Conservation (phyloP, 1,140 invertebrate genomes). For the Episyrphus balteatus region DNA sequence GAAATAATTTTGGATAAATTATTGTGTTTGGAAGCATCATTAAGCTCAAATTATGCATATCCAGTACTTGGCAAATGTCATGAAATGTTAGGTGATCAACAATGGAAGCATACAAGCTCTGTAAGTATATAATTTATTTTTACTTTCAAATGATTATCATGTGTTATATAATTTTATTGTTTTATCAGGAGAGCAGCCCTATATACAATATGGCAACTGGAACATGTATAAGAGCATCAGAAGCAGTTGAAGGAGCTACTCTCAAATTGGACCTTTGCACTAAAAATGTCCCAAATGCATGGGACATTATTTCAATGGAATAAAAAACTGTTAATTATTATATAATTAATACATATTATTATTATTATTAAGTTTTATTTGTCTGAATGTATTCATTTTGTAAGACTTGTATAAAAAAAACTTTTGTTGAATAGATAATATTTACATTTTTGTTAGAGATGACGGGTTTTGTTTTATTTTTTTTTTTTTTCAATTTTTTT, state of each 20-base stretch:
- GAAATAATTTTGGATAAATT: constrained; percentile 78
- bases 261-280: constrained; percentile 63
- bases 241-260: constrained; percentile 40
- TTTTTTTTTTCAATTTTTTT: no score
- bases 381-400: no score
- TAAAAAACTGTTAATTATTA: no score
- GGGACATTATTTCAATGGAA: constrained; percentile 51
- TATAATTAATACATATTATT: no score
- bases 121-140: constrained; percentile 37
- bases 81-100: constrained; percentile 78
- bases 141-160: constrained; percentile 27
- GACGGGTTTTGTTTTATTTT: no score
- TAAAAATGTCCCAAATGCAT: constrained; percentile 47
- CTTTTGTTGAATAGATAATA: no score
- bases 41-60: constrained; percentile 34
- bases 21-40: constrained; percentile 68
- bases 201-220: constrained; percentile 81
- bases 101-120: constrained; percentile 67
- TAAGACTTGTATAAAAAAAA: no score
- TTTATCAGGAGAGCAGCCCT: constrained; percentile 47
- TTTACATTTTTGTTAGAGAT: no score
- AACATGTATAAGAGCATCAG: constrained; percentile 58
- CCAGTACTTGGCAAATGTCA: constrained; percentile 81
- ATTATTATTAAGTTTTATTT: no score
- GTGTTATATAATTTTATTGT: constrained; percentile 28